Percentiles rank a stretch among this genome's conserved stretches.
Conservation (phyloP, 2,888 invertebrate genomes). For the Microplitis deprimator region DNA sequence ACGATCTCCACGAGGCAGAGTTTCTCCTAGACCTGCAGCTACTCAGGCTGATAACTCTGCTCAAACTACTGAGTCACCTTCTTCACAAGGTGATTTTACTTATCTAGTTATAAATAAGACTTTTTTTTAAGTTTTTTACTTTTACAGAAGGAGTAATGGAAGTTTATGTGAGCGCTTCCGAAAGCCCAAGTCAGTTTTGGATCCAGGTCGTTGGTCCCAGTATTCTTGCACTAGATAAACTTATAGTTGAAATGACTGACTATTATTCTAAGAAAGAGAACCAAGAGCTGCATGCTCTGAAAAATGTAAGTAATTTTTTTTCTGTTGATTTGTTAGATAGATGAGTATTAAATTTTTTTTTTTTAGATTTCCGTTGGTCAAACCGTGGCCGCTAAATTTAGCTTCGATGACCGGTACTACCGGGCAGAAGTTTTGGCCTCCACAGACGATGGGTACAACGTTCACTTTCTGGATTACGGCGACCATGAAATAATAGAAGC, state of each 20-base stretch:
- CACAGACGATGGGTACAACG: conserved; percentile 76
- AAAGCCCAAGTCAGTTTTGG: conserved; percentile 87
- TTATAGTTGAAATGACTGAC: conserved; percentile 87
- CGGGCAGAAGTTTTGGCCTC: conserved; percentile 81
- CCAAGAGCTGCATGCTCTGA: conserved; percentile 74
- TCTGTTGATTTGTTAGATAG: conserved; percentile 2
- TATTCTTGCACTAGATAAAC: conserved; percentile 82
- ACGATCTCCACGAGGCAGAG: conserved; percentile 56
- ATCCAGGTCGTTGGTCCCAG: conserved; percentile 86
- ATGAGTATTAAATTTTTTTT: conserved; percentile 4
- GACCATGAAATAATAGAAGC: conserved; percentile 81
- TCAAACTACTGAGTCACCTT: conserved; percentile 10
- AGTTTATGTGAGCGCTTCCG: conserved; percentile 89
- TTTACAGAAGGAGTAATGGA: conserved; percentile 78
- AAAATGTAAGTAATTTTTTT: conserved; percentile 60
- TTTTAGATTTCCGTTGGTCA: conserved; percentile 79
- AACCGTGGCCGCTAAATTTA: conserved; percentile 87
- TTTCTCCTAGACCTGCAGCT: conserved; percentile 48
- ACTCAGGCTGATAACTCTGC: conserved; percentile 41
- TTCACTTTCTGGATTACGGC: conserved; percentile 92
- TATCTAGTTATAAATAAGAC: conserved; percentile 48
- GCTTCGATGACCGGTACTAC: conserved; percentile 89
- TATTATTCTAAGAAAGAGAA: conserved; percentile 82
- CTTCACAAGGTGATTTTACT: neutral
- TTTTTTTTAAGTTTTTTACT: too few species aligned